phyloP scores from a whole-genome alignment of 2,888 invertebrate species.

The Mamestra brassicae region DNA sequence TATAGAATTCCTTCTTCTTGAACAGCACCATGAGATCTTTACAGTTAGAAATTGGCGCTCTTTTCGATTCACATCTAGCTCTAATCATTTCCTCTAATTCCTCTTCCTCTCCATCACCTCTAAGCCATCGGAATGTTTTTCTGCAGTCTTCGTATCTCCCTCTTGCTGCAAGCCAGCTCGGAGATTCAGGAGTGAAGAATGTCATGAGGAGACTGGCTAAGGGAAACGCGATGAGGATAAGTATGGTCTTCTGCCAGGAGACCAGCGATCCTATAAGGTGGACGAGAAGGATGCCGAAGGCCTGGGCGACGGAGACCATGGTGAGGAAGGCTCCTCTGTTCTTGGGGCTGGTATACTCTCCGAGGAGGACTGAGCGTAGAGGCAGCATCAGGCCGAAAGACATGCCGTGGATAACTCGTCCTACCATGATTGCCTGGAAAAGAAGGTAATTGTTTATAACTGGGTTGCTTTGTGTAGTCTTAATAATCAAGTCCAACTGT shows the following conservation, averaged over 20 bases:
- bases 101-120: constrained; percentile 87
- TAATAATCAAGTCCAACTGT: too few relatives aligned
- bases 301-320: constrained; percentile 90
- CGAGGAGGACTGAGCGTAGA: constrained; percentile 87
- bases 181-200: constrained; percentile 90
- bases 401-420: constrained; percentile 81
- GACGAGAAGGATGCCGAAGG: constrained; percentile 91
- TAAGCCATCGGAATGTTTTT: constrained; percentile 89
- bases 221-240: constrained; percentile 85
- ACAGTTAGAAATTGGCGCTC: constrained; percentile 47
- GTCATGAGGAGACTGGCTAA: constrained; percentile 84
- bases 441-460: not conserved
- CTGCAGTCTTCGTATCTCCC: constrained; percentile 89
- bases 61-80: constrained; percentile 69
- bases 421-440: constrained; percentile 76
- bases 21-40: constrained; percentile 61
- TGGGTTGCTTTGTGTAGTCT: too few relatives aligned
- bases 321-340: constrained; percentile 92
- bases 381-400: constrained; percentile 89
- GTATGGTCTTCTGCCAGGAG: constrained; percentile 90
- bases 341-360: constrained; percentile 91
- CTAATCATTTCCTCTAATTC: constrained; percentile 81
- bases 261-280: constrained; percentile 92
- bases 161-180: constrained; percentile 91
- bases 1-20: constrained; percentile 87